A percentile compares a stretch with the other conserved stretches of the same genome.
Conservation (phyloP, 2,797 vertebrate species). For the Pelobates cultripes region DNA sequence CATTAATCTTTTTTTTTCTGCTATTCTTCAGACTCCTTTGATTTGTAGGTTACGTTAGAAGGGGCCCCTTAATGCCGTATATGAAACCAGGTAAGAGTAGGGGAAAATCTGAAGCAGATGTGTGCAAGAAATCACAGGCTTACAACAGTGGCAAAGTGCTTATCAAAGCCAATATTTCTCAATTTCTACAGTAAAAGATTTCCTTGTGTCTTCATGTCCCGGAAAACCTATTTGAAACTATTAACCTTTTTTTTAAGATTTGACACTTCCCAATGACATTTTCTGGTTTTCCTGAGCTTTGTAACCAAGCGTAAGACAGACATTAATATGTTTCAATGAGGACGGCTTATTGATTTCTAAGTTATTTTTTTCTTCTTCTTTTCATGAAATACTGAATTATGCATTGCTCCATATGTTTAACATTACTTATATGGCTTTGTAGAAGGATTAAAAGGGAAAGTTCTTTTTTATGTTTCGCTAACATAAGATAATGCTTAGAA, state of each 20-base stretch:
- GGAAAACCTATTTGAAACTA: conserved; percentile 35
- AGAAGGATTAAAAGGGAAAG: conserved; percentile 70
- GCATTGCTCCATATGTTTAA: conserved; percentile 40
- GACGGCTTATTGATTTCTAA: conserved; percentile 28
- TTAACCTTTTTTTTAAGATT: conserved; percentile 45
- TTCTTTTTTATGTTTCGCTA: conserved; percentile 72
- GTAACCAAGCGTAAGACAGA: conserved; percentile 23
- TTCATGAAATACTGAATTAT: conserved; percentile 42
- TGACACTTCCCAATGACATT: conserved; percentile 43
- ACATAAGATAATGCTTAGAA: conserved; percentile 73
- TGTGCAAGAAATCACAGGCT: conserved; percentile 35
- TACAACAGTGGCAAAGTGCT: conserved; percentile 54
- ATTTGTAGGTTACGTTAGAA: conserved; percentile 45
- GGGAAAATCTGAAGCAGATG: conserved; percentile 52
- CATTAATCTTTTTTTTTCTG: conserved; percentile 51
- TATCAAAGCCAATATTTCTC: conserved; percentile 55
- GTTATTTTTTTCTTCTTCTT: conserved; percentile 9
- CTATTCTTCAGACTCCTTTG: conserved; percentile 45
- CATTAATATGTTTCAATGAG: conserved; percentile 37
- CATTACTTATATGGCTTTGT: conserved; percentile 55
- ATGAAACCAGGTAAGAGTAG: conserved; percentile 50
- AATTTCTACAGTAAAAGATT: conserved; percentile 37
- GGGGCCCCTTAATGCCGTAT: conserved; percentile 51
- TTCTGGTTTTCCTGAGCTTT: conserved; percentile 23
- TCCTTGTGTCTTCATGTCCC: conserved; percentile 45